Evolutionary conservation across 2,888 invertebrate genomes (phyloP).

Genomic region (Dioctria rufipes): DNA sequence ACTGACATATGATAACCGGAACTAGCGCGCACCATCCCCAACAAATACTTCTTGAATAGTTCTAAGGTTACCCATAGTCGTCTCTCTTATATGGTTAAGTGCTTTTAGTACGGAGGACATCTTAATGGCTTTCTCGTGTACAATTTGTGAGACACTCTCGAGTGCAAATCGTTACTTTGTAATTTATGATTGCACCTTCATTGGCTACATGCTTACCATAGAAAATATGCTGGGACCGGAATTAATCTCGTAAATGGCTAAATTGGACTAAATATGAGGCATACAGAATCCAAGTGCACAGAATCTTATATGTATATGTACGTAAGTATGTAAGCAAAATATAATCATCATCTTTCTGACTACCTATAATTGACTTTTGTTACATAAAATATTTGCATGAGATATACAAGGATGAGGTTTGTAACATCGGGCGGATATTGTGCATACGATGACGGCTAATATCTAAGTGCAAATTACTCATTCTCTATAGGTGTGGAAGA

Average conservation of each 20-base stretch:
- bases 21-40: slow-evolving; percentile 32
- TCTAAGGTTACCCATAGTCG: slow-evolving; percentile 18
- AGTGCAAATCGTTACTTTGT: slow-evolving; percentile 55
- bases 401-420: background rate
- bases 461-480: slow-evolving; percentile 1
- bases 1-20: slow-evolving; percentile 52
- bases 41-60: slow-evolving; percentile 33
- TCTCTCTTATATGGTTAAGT: background rate
- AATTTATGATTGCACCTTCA: slow-evolving; percentile 55
- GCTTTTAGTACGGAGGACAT: slow-evolving; percentile 46
- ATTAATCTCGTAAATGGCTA: slow-evolving; percentile 53
- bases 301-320: no score
- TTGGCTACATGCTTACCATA: slow-evolving; percentile 44
- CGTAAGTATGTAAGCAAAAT: no score
- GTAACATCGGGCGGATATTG: background rate
- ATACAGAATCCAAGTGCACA: background rate
- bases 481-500: slow-evolving; percentile 21
- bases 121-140: slow-evolving; percentile 58
- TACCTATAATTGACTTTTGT: background rate
- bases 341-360: slow-evolving; percentile 17
- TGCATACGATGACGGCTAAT: background rate
- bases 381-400: slow-evolving; percentile 2
- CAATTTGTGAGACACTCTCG: slow-evolving; percentile 54
- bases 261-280: slow-evolving; percentile 53
- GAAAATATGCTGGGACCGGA: slow-evolving; percentile 32